phyloP scores from a whole-genome alignment of 2,888 invertebrate species.

The Cecidostiba fungosa region DNA sequence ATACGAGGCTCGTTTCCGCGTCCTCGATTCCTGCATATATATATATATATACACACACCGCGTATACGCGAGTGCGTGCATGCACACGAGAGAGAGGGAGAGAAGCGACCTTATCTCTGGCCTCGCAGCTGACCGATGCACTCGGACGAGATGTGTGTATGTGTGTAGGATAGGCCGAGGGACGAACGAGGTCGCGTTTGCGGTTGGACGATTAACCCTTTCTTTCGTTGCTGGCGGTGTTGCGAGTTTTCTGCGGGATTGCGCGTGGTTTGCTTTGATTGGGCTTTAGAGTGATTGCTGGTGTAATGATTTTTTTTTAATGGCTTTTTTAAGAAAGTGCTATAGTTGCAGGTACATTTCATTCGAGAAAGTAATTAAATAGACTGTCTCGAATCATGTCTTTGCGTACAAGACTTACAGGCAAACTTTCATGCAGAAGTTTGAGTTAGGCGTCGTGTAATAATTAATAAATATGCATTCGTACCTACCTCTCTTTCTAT shows the following conservation, averaged over 20 bases:
- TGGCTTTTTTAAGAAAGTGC: too few relatives aligned
- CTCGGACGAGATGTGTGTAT: neutral
- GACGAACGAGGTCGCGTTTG: neutral
- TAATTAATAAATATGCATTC: neutral
- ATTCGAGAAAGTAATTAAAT: too few relatives aligned
- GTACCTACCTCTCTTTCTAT: neutral
- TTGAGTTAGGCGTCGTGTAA: neutral
- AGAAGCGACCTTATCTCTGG: neutral
- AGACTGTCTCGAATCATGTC: too few relatives aligned
- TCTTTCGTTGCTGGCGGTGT: neutral
- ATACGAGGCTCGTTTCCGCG: slow-evolving; percentile 12
- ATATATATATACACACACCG: neutral
- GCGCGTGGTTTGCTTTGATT: neutral
- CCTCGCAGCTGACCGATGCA: slow-evolving; percentile 14
- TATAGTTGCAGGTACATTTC: too few relatives aligned
- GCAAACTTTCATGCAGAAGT: neutral
- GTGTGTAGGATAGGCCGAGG: neutral
- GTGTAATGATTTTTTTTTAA: too few relatives aligned
- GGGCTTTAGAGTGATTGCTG: neutral
- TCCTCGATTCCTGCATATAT: slow-evolving; percentile 1
- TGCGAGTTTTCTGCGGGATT: neutral
- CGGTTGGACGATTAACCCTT: slow-evolving; percentile 4
- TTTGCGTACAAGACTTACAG: too few relatives aligned
- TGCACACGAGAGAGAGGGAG: neutral
- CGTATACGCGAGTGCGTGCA: neutral